Conservation (phyloP, 2,888 invertebrate genomes). For the Toxonevra muliebris region DNA sequence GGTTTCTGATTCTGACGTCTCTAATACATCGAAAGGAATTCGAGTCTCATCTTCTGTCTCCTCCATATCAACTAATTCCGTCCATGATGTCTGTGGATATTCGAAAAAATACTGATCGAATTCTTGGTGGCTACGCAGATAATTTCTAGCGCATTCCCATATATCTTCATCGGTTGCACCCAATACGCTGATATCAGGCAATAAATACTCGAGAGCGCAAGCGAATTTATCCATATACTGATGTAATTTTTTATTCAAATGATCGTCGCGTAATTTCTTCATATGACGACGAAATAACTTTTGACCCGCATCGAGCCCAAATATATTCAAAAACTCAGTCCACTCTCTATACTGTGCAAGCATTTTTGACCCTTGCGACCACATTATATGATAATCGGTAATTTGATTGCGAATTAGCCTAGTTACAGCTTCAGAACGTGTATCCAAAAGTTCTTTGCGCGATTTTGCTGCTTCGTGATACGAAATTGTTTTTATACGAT, state of each 20-base stretch:
- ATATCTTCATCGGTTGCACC: conserved; percentile 73
- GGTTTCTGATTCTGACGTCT: conserved; percentile 89
- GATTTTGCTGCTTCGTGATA: conserved; percentile 86
- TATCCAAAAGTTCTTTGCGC: conserved; percentile 87
- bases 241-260: conserved; percentile 78
- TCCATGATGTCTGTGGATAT: conserved; percentile 81
- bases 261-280: conserved; percentile 83
- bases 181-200: conserved; percentile 78
- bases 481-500: conserved; percentile 72
- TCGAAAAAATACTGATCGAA: conserved; percentile 93
- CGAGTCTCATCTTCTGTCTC: conserved; percentile 73
- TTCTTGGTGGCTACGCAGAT: conserved; percentile 89
- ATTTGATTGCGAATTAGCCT: conserved; percentile 86
- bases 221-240: conserved; percentile 82
- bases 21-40: conserved; percentile 92
- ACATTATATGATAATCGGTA: conserved; percentile 83
- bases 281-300: conserved; percentile 81
- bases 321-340: conserved; percentile 86
- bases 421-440: conserved; percentile 90
- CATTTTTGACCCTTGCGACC: conserved; percentile 88
- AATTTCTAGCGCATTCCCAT: conserved; percentile 87
- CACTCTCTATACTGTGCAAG: conserved; percentile 89
- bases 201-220: conserved; percentile 78
- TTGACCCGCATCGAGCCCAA: conserved; percentile 86
- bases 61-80: conserved; percentile 74